Evolutionary conservation across 2,113 vertebrate genomes (phyloP).

Genomic region (Python bivittatus): DNA sequence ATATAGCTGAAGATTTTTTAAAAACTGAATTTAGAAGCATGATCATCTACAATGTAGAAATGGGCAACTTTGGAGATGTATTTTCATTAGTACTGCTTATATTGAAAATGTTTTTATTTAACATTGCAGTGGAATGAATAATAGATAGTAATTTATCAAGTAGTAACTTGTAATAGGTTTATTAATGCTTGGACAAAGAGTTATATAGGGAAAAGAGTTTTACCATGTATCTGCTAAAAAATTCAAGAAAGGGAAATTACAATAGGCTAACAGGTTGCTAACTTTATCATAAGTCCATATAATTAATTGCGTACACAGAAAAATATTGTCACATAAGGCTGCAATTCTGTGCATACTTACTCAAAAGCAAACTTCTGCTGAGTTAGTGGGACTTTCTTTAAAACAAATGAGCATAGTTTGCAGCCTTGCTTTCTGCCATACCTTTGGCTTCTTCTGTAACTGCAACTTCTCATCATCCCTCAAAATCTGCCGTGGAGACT

Average conservation of each 20-base stretch:
- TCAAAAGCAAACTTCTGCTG: not conserved
- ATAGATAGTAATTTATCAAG: not conserved
- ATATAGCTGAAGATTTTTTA: not conserved
- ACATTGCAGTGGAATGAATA: not conserved
- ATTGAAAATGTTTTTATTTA: conserved; percentile 2
- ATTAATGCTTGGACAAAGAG: not conserved
- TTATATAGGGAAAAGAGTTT: not conserved
- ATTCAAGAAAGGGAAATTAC: not conserved
- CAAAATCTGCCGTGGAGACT: not conserved
- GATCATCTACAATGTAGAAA: not conserved
- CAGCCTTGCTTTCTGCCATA: not conserved
- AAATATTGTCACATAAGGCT: not conserved
- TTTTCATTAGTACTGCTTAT: not conserved
- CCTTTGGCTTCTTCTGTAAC: not conserved
- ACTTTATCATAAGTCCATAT: not conserved
- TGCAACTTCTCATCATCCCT: not conserved
- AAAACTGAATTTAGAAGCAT: not conserved
- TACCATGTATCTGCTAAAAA: not conserved
- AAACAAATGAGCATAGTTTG: not conserved
- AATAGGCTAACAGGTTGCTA: not conserved
- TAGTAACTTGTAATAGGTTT: not conserved
- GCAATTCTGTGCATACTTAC: not conserved
- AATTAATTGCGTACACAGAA: not conserved
- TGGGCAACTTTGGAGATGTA: not conserved
- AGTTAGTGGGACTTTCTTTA: not conserved